Conservation (phyloP, 2,113 vertebrate genomes). For the Dipodomys merriami region DNA sequence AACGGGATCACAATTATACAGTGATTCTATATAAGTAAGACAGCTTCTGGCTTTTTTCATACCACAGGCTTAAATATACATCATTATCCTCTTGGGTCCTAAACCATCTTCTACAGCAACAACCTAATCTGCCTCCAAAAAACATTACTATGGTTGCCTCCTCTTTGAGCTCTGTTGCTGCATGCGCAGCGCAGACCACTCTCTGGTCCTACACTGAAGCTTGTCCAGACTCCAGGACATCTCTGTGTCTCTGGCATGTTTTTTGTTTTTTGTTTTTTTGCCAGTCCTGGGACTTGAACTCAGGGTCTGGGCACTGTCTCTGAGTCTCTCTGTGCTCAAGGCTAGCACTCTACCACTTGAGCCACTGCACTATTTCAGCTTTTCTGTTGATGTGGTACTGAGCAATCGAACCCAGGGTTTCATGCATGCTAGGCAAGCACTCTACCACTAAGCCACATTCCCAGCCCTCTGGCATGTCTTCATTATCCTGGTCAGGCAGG, state of each 20-base stretch:
- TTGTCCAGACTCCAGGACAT: fast-evolving
- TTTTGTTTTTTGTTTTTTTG: too few relatives aligned
- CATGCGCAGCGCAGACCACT: not conserved
- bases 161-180: not conserved
- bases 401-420: too few relatives aligned
- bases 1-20: not conserved
- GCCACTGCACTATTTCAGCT: too few relatives aligned
- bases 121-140: not conserved
- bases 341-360: too few relatives aligned
- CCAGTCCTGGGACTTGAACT: too few relatives aligned
- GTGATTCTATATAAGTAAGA: constrained; percentile 12
- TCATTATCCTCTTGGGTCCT: not conserved
- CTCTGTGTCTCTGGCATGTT: not conserved
- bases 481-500: not conserved
- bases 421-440: too few relatives aligned
- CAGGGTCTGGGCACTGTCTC: too few relatives aligned
- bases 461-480: not conserved
- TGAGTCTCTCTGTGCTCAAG: too few relatives aligned
- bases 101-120: not conserved
- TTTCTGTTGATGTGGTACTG: too few relatives aligned
- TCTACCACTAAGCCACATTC: too few relatives aligned
- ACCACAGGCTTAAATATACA: not conserved
- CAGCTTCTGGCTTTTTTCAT: not conserved
- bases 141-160: not conserved
- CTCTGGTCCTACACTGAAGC: not conserved